phyloP scores from a whole-genome alignment of 2,888 invertebrate species.

The Yponomeuta malinellus region DNA sequence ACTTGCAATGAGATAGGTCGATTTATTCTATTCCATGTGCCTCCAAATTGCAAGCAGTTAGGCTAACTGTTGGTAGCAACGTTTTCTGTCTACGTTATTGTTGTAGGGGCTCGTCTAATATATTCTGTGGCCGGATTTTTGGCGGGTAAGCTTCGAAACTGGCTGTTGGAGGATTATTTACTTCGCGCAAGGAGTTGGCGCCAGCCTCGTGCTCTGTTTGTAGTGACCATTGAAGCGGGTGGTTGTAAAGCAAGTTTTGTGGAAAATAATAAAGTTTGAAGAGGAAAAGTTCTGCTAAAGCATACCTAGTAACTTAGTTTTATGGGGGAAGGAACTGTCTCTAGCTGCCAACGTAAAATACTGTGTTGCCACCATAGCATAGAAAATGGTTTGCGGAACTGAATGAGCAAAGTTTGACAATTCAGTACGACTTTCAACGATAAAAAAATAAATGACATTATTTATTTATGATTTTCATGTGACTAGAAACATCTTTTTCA shows the following conservation, averaged over 20 bases:
- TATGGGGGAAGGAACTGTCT: too few relatives aligned
- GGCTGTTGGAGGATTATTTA: background rate
- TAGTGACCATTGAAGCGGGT: background rate
- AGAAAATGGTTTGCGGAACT: too few relatives aligned
- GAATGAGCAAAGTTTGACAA: too few relatives aligned
- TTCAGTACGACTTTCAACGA: too few relatives aligned
- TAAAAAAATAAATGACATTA: too few relatives aligned
- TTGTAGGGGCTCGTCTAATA: background rate
- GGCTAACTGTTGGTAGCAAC: slow-evolving; percentile 55
- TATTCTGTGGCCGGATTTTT: background rate
- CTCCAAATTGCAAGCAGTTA: slow-evolving; percentile 64
- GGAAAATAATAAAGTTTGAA: background rate
- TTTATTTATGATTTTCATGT: too few relatives aligned
- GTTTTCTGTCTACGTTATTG: slow-evolving; percentile 3
- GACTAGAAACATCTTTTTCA: too few relatives aligned
- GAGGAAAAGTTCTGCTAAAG: background rate
- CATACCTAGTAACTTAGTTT: too few relatives aligned
- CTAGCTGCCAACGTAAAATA: too few relatives aligned
- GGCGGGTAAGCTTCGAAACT: background rate
- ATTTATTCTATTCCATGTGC: slow-evolving; percentile 59
- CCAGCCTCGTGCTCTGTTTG: background rate
- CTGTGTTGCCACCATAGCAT: too few relatives aligned
- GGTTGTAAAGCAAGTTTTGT: background rate
- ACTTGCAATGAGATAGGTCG: slow-evolving; percentile 30
- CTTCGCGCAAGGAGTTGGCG: background rate